phyloP scores from a whole-genome alignment of 2,888 invertebrate genomes.

The Yponomeuta evonymella region DNA sequence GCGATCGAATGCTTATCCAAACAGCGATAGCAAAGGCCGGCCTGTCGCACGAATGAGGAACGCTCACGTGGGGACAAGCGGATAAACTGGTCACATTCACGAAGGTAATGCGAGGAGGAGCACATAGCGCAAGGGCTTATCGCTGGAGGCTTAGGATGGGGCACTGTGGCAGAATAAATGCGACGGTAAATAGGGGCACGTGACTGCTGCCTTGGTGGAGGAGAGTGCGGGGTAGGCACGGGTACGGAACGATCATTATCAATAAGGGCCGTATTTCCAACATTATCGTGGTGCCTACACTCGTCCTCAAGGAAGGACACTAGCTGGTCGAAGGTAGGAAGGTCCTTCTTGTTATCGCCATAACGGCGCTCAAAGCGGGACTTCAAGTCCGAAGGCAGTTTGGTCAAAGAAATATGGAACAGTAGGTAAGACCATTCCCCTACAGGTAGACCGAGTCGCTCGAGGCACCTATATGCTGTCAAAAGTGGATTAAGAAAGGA shows the following conservation, averaged over 20 bases:
- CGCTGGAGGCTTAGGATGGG: neutral
- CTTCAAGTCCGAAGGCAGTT: conserved; percentile 7
- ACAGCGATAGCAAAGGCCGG: neutral
- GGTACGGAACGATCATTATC: neutral
- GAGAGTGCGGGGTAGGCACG: no score
- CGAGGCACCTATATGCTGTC: neutral
- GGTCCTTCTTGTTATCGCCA: neutral
- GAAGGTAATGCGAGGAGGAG: neutral
- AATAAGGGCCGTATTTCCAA: neutral
- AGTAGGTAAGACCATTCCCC: conserved; percentile 11
- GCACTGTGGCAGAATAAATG: neutral
- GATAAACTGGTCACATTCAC: neutral
- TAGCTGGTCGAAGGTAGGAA: neutral
- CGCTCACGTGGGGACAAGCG: neutral
- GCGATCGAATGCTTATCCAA: neutral
- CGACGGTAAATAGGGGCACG: no score
- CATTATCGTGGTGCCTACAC: neutral
- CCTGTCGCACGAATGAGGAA: neutral
- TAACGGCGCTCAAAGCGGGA: no score
- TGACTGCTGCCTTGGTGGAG: no score
- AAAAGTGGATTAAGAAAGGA: neutral
- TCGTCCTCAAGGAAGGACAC: neutral
- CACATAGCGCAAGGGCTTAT: neutral
- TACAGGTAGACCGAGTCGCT: conserved; percentile 7
- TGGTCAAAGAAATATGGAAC: conserved; percentile 6